phyloP scores from a whole-genome alignment of 2,113 vertebrate genomes.

The Notechis scutatus region DNA sequence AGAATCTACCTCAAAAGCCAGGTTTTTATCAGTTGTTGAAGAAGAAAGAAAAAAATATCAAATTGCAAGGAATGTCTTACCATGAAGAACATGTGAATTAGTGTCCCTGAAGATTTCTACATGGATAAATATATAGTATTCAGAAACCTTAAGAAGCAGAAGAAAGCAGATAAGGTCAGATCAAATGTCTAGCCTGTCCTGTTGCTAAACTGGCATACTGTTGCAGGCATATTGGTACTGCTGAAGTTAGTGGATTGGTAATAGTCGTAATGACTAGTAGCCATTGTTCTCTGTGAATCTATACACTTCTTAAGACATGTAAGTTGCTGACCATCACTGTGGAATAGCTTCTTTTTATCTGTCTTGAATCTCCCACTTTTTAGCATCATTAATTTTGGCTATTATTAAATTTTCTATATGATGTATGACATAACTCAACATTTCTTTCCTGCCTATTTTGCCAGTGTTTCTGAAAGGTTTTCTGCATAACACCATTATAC shows the following conservation, averaged over 20 bases:
- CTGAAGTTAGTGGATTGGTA: neutral
- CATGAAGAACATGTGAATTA: neutral
- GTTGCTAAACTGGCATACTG: neutral
- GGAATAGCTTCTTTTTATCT: neutral
- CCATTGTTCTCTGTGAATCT: neutral
- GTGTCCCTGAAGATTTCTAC: neutral
- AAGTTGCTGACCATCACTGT: neutral
- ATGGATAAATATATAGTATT: neutral
- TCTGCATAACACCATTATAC: neutral
- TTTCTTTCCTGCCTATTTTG: neutral
- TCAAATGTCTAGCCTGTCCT: too few relatives aligned
- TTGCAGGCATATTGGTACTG: neutral
- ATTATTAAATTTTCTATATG: neutral
- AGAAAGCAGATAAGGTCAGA: neutral
- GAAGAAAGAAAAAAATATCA: neutral
- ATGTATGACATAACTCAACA: neutral
- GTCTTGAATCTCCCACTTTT: neutral
- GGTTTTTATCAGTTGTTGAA: neutral
- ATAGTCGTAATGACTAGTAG: neutral
- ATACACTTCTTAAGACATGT: neutral
- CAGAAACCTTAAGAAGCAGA: neutral
- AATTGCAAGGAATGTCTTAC: neutral
- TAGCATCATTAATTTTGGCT: neutral
- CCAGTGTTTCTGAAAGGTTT: neutral
- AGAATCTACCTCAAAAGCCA: neutral